Evolutionary conservation across 1,140 invertebrate genomes (phyloP).

Genomic region (Aphis craccivora): DNA sequence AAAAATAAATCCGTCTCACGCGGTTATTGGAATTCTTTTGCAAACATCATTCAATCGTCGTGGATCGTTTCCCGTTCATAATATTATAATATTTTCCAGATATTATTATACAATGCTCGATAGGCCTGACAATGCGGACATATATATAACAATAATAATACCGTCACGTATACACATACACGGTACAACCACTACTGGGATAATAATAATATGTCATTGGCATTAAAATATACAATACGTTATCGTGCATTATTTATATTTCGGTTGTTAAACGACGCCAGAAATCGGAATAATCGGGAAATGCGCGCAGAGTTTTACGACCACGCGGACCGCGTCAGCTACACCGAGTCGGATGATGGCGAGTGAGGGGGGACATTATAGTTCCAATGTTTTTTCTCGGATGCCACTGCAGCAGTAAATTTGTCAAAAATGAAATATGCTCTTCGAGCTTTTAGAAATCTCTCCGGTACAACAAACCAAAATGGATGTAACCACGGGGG

Average conservation of each 20-base stretch:
- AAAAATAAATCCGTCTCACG: constrained; percentile 10
- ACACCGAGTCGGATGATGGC: not conserved
- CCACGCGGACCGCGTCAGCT: not conserved
- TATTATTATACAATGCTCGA: not conserved
- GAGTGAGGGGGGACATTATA: not conserved
- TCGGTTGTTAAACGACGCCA: not conserved
- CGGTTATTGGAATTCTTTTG: not conserved
- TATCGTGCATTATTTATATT: not conserved
- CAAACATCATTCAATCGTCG: not conserved
- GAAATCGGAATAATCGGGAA: not conserved
- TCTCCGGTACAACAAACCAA: not conserved
- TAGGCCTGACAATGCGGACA: not conserved
- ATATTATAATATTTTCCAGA: not conserved
- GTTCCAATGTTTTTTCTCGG: not conserved
- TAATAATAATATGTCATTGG: not conserved
- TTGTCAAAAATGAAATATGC: not conserved
- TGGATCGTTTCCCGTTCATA: not conserved
- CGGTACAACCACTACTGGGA: not conserved
- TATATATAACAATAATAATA: constrained; percentile 10
- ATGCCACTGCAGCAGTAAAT: not conserved
- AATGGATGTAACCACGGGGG: not conserved
- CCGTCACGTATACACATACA: not conserved
- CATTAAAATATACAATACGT: not conserved
- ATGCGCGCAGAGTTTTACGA: not conserved
- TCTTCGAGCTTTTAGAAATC: not conserved